Percentiles rank a stretch among this genome's conserved stretches.
Evolutionary conservation across 2,797 vertebrate genomes (phyloP).

Genomic region (Anguilla anguilla): DNA sequence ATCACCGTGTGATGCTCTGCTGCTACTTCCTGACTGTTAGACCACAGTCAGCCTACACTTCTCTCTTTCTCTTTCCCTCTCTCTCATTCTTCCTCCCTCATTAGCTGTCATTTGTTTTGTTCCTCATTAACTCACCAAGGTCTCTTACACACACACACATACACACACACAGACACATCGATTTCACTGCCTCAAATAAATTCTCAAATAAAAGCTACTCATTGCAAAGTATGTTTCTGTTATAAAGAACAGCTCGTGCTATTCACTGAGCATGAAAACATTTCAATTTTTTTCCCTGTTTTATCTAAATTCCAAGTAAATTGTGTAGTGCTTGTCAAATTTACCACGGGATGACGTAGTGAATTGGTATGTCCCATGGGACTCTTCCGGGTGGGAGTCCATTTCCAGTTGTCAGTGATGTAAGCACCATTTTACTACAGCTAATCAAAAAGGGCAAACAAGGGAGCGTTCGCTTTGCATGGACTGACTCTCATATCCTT

Average conservation of each 20-base stretch:
- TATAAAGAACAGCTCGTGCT: not conserved
- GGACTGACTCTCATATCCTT: not conserved
- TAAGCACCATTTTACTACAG: not conserved
- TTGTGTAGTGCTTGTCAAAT: not conserved
- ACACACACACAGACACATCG: not conserved
- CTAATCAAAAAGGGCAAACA: not conserved
- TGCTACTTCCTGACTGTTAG: constrained; percentile 84
- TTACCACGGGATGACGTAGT: not conserved
- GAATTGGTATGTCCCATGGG: not conserved
- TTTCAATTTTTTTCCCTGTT: not conserved
- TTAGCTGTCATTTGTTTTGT: constrained; percentile 21
- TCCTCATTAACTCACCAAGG: not conserved
- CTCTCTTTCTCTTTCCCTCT: constrained; percentile 59
- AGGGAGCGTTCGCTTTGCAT: not conserved
- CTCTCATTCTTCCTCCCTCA: constrained; percentile 65
- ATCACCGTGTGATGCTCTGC: constrained; percentile 72
- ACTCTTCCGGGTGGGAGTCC: not conserved
- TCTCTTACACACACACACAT: not conserved
- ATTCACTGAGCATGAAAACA: not conserved
- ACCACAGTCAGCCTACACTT: constrained; percentile 76
- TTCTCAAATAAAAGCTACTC: not conserved
- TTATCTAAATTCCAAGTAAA: not conserved
- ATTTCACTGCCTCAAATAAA: not conserved
- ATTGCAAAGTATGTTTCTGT: not conserved
- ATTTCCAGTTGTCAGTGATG: constrained; percentile 3